phyloP scores from a whole-genome alignment of 2,888 invertebrate genomes.

The Philopedon plagiatum region DNA sequence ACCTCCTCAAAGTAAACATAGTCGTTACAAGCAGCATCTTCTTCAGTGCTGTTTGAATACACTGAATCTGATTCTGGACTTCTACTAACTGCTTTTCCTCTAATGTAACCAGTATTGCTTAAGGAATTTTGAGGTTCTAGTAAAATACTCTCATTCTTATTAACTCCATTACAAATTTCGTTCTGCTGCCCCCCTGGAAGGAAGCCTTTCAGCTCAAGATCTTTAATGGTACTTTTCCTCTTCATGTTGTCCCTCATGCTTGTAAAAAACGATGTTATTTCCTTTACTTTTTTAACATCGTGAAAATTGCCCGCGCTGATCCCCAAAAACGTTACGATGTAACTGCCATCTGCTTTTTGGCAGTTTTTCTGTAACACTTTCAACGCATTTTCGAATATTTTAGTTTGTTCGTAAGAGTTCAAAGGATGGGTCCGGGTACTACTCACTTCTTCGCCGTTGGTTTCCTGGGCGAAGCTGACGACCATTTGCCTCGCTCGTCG shows the following conservation, averaged over 20 bases:
- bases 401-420: slow-evolving; percentile 76
- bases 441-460: slow-evolving; percentile 71
- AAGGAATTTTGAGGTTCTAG: background rate
- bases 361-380: slow-evolving; percentile 76
- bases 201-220: background rate
- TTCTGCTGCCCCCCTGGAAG: background rate
- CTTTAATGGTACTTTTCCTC: background rate
- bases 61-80: slow-evolving; percentile 33
- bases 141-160: background rate
- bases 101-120: too few species aligned
- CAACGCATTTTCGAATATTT: slow-evolving; percentile 77
- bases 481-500: slow-evolving; percentile 86
- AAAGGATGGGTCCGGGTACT: slow-evolving; percentile 77
- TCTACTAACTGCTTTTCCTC: too few species aligned
- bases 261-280: slow-evolving; percentile 61
- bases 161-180: background rate
- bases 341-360: slow-evolving; percentile 61
- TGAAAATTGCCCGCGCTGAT: slow-evolving; percentile 87
- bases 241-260: slow-evolving; percentile 31
- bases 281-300: slow-evolving; percentile 71
- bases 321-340: slow-evolving; percentile 78
- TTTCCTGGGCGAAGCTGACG: slow-evolving; percentile 77
- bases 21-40: slow-evolving; percentile 34
- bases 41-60: slow-evolving; percentile 49
- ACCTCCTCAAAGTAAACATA: slow-evolving; percentile 52